Conservation (phyloP, 2,113 vertebrate genomes). For the Melanotaenia duboulayi region DNA sequence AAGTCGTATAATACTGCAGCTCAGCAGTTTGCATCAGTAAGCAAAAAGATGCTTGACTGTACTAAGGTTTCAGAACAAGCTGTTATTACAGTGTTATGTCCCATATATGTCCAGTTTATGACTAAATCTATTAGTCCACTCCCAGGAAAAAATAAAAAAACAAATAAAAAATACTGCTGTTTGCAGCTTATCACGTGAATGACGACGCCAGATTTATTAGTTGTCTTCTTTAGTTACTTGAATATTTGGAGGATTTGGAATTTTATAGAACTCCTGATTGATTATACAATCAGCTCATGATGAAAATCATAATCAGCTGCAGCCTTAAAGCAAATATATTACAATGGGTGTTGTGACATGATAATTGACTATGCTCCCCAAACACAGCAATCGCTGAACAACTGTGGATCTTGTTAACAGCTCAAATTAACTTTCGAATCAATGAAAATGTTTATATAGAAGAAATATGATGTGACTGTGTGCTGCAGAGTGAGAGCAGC, state of each 20-base stretch:
- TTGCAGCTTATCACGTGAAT: neutral
- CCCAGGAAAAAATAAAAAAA: neutral
- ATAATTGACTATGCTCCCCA: too few relatives aligned
- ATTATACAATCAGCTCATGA: conserved; percentile 3
- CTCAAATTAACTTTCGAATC: conserved; percentile 2
- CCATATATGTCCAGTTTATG: neutral
- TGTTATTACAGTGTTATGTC: conserved; percentile 2
- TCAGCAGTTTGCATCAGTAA: neutral
- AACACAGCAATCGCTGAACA: neutral
- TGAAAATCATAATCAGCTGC: conserved; percentile 5
- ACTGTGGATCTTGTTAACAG: neutral
- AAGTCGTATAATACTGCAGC: conserved; percentile 4
- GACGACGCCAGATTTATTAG: neutral
- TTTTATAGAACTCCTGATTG: neutral
- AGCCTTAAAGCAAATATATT: conserved; percentile 5
- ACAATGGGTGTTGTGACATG: neutral
- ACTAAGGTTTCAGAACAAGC: neutral
- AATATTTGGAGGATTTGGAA: neutral
- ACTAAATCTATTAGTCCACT: neutral
- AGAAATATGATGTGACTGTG: neutral
- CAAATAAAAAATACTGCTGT: neutral
- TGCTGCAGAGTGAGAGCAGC: neutral
- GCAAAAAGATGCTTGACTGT: neutral
- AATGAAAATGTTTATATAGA: neutral
- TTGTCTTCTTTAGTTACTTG: neutral